Evolutionary conservation across 2,888 invertebrate genomes (phyloP), one percentile per base, ranked within the genome.

Genomic region (Malacosoma neustria): DNA sequence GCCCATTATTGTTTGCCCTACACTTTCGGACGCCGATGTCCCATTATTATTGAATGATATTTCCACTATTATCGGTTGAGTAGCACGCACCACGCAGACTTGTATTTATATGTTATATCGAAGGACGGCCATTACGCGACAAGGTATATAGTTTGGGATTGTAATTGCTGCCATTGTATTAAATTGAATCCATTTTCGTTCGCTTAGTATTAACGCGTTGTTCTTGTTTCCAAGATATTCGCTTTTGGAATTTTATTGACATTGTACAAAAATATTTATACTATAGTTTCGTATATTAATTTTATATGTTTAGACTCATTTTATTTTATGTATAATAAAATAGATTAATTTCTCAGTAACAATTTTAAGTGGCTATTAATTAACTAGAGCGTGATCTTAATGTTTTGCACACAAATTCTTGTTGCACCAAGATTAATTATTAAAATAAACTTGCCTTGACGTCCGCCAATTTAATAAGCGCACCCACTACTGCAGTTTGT

Each of bases 41-140:
- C 76, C 61, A 72, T 79, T 77, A 80, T 77, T 76, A 80, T 77
- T 76, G 77, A 58, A 67, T 75, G 68, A 77, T 77, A 77, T 80
- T 75, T 67, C 64, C 70, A 68, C 72, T 63, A 72, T 76, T 80
- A 75, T 76, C 72, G 67, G 68, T 48, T 42, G 50, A 63, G 55
- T 59, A 58, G 57, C 56, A 49, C 52, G 50, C 48, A n/a, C n/a
- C n/a, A n/a, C n/a, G 56, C 46, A 52, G 55, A 56, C 55, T 66
- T 68, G 64, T 74, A 71, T 74, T 76, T 79, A 74, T 79, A 63
- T 66, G 60, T 69, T 63, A 62, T 22, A 22, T 63, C 68, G 70
- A 74, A 73, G 72, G 72, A 61, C 62, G 61, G 51, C 63, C 61
- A 60, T 74, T 71, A 72, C 63, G 58, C 55, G 51, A 61, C 62